Evolutionary conservation across 2,797 vertebrate genomes (phyloP).

Genomic region (Chrosomus eos): DNA sequence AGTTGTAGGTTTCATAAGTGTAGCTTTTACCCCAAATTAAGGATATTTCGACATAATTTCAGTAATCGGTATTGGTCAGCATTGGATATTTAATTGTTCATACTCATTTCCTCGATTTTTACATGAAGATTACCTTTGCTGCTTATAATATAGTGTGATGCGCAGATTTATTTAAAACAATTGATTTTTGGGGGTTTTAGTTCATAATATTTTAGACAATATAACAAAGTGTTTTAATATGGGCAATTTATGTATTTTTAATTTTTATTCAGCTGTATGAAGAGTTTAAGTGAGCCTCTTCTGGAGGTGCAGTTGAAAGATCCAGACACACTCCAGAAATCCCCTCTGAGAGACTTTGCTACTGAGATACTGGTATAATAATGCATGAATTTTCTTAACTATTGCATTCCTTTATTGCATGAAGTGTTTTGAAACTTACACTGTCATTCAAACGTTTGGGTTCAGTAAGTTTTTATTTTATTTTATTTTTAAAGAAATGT

Average conservation of each 20-base stretch:
- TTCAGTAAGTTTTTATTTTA: neutral
- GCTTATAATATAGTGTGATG: neutral
- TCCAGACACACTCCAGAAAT: slow-evolving; percentile 77
- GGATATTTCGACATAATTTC: neutral
- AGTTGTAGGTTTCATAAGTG: slow-evolving; percentile 84
- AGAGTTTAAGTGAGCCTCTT: slow-evolving; percentile 86
- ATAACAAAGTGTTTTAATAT: neutral
- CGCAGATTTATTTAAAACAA: neutral
- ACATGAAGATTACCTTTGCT: neutral
- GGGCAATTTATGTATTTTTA: neutral
- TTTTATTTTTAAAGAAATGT: neutral
- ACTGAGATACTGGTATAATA: slow-evolving; percentile 85
- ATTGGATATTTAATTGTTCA: neutral
- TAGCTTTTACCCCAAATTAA: neutral
- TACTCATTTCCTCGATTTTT: neutral
- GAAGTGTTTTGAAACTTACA: neutral
- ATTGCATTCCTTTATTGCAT: neutral
- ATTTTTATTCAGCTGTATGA: slow-evolving; percentile 71
- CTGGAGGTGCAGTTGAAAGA: slow-evolving; percentile 84
- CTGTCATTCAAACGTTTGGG: neutral
- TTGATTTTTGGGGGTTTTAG: neutral
- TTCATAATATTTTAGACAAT: neutral
- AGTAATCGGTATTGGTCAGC: neutral
- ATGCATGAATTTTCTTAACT: neutral
- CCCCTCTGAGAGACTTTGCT: slow-evolving; percentile 88